Evolutionary conservation across 1,140 invertebrate genomes (phyloP), one percentile per base, ranked within the genome.

Genomic region (Ridgeia piscesae): DNA sequence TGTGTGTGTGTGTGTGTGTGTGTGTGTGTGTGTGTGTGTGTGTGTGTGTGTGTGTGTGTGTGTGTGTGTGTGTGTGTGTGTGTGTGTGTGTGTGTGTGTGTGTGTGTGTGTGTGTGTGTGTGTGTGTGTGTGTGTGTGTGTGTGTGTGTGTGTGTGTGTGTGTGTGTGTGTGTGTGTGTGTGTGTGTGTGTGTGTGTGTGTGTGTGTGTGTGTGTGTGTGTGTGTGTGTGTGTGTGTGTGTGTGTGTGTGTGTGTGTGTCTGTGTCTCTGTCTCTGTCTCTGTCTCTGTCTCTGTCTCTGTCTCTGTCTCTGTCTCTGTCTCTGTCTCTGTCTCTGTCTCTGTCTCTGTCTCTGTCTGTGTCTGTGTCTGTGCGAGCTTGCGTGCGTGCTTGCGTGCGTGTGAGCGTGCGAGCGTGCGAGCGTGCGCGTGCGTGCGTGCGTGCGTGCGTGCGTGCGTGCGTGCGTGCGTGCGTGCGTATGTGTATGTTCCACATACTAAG

Each of bases 31-130:
- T 89, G n/a, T 89, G 88, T 89, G 88, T 89, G 88, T 89, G 88
- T 89, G n/a, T 89, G n/a, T 89, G n/a, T 89, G n/a, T 89, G n/a
- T 89, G 88, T 89, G 88, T 89, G 34, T 89, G n/a, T 89, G 88
- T 34, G 88, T 89, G 88, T 89, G 88, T 89, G 88, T 34, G 88
- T 89, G 88, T 34, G 88, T 89, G 88, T 89, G 88, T 89, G 34
- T 89, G n/a, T 89, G 88, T 89, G 34, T 89, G 88, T 89, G 88
- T 89, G 34, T 89, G 88, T 89, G 34, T 89, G 88, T 89, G 34
- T 89, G 88, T 89, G 88, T 89, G 88, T 89, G 88, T 89, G 88
- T 34, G 88, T 17, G 88, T 34, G 88, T 17, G 88, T 34, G 88
- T 89, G 88, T 89, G 88, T 34, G 88, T 89, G 88, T 89, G 34